Base-by-base conservation (phyloP, 2,888 invertebrate genomes). In the Chaitophorus viminalis region DNA sequence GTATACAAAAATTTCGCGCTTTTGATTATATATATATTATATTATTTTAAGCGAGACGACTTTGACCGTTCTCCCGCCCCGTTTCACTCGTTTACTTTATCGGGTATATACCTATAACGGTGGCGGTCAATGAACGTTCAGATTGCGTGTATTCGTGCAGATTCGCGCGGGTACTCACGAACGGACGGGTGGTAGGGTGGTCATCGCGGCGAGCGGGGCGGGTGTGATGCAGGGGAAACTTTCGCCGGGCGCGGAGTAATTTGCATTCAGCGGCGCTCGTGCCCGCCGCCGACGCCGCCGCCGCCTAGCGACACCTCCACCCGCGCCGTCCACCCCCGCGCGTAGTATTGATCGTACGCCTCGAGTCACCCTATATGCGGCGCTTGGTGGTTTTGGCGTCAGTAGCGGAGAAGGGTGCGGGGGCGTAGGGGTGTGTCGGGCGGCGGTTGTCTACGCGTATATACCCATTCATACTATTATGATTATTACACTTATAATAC, bases 121-220 rank as follows among this genome's bases (percentile, higher is more conserved):
- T n/a, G 68, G 52, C 72, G 54, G 78, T 87, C 75, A 82, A 68
- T 52, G 46, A 65, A 46, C 68, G 75, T 65, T 60, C 46, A 68
- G 39, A 96, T 96, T 96, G 54, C 74, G 74, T 65, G 81, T 54
- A 52, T 83, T 54, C 83, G 65, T 31, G 78, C 79, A 60, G 75
- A 83, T 75, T 72, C 72, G 17, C 72, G 33, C 36, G 9, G 75
- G 31, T n/a, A 39, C 52, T n/a, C n/a, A 17, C 3, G 9, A 36
- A 46, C 31, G 70, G 70, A 31, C n/a, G 70, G 65, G 25, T 14
- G 14, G 14, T 14, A 46, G 82, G 65, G 46, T 52, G 76, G 65
- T 83, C 74, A 75, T 33, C 39, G 65, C 18, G 4, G n/a, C n/a
- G n/a, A 21, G 82, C 52, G 52, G 72, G 11, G 36, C 3, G 68